Conservation (phyloP, 2,888 invertebrate genomes). For the Andrena hattorfiana region DNA sequence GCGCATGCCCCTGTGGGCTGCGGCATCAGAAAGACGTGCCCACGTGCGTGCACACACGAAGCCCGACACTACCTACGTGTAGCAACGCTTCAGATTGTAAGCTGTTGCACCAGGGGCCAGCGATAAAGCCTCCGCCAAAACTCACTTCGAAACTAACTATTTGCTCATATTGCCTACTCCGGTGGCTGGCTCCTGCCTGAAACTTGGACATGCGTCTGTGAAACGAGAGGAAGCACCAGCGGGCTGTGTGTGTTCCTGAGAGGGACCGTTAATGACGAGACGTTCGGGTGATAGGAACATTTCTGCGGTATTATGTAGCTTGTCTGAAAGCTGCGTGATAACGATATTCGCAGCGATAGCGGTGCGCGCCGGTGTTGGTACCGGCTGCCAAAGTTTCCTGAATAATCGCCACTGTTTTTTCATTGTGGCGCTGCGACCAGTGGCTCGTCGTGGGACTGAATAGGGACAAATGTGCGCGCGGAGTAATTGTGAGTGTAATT, state of each 20-base stretch:
- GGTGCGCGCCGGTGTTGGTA: background rate
- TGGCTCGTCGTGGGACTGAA: background rate
- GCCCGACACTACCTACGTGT: slow-evolving; percentile 22
- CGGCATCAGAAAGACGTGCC: background rate
- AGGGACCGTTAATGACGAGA: slow-evolving; percentile 38
- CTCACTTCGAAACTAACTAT: slow-evolving; percentile 67
- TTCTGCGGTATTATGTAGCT: slow-evolving; percentile 26
- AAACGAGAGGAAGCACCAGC: slow-evolving; percentile 28
- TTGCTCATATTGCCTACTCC: slow-evolving; percentile 63
- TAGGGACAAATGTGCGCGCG: no score
- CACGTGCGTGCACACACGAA: slow-evolving; percentile 1
- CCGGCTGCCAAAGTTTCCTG: background rate
- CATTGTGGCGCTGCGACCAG: background rate
- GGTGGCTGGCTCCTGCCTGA: slow-evolving; percentile 51
- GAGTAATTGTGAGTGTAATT: no score
- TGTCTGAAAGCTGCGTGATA: background rate
- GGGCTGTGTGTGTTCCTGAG: slow-evolving; percentile 17
- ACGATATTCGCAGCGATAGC: background rate
- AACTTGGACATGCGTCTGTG: slow-evolving; percentile 48
- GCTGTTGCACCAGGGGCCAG: slow-evolving; percentile 60
- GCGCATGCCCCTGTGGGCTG: slow-evolving; percentile 22
- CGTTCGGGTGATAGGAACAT: slow-evolving; percentile 35
- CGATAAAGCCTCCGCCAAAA: slow-evolving; percentile 65
- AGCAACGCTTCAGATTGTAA: slow-evolving; percentile 61
- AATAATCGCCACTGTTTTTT: background rate